Percentiles rank a stretch among this genome's conserved stretches.
Evolutionary conservation across 1,140 invertebrate genomes (phyloP).

Genomic region (Drosophila kepulauana): DNA sequence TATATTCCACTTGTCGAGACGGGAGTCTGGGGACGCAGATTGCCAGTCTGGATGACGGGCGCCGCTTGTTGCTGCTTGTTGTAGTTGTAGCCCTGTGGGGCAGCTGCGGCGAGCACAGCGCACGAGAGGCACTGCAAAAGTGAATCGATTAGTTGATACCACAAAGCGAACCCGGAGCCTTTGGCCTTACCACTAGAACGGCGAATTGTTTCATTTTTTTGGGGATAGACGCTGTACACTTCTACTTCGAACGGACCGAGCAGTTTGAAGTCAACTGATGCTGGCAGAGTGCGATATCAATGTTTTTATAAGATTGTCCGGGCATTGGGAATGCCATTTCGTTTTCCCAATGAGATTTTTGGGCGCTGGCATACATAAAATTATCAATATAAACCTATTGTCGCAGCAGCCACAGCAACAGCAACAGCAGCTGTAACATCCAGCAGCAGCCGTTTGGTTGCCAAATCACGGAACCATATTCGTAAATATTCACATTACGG

Average conservation of each 20-base stretch:
- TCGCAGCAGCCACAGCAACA: constrained; percentile 11
- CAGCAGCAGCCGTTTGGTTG: constrained; percentile 45
- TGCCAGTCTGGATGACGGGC: constrained; percentile 49
- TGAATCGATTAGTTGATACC: too few relatives aligned
- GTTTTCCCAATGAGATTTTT: constrained; percentile 47
- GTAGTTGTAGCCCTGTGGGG: constrained; percentile 76
- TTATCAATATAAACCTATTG: constrained; percentile 61
- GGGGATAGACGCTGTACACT: constrained; percentile 27
- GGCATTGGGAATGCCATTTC: constrained; percentile 45
- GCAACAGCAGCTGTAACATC: not conserved
- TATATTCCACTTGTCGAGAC: constrained; percentile 67
- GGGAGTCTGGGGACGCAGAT: constrained; percentile 70
- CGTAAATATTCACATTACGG: constrained; percentile 55
- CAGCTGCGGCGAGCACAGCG: constrained; percentile 50
- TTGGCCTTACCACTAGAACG: constrained; percentile 67
- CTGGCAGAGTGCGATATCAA: constrained; percentile 33
- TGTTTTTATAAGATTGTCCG: constrained; percentile 70
- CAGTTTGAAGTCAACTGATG: constrained; percentile 67
- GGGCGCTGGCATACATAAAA: constrained; percentile 67
- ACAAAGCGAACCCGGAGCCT: not conserved
- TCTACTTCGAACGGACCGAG: constrained; percentile 26
- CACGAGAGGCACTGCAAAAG: constrained; percentile 61
- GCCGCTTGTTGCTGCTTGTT: constrained; percentile 50
- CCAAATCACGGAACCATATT: constrained; percentile 76
- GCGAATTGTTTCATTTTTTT: constrained; percentile 69